Percentiles rank a stretch among this genome's conserved stretches.
These are phyloP conservation scores for Embidobia sp. DNA, from an alignment of 2,888 invertebrate genomes.

Conservation along the genomic window DNA sequence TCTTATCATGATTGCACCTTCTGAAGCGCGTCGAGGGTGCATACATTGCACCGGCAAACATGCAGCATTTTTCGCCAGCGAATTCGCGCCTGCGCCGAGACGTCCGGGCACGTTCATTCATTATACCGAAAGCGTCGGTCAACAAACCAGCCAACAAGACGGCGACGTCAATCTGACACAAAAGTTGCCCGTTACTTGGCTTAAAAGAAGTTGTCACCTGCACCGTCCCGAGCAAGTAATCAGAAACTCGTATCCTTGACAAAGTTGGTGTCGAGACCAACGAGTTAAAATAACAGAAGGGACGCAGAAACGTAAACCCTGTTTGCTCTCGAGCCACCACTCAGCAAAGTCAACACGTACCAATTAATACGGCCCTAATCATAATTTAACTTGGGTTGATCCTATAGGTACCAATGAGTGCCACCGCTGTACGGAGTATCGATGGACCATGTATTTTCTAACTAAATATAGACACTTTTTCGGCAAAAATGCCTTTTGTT, in stretches of 20 bases:
- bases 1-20: conserved; percentile 69
- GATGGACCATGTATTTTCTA: conserved; percentile 38
- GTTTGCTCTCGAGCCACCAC: conserved; percentile 65
- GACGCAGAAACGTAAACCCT: conserved; percentile 64
- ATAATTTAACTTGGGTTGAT: conserved; percentile 67
- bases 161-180: neutral
- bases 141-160: neutral
- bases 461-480: too few species aligned
- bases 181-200: conserved; percentile 3
- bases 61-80: conserved; percentile 33
- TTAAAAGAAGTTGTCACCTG: conserved; percentile 12
- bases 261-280: conserved; percentile 43
- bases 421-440: too few species aligned
- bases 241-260: conserved; percentile 53
- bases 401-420: conserved; percentile 38
- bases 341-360: conserved; percentile 65
- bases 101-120: conserved; percentile 4
- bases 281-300: conserved; percentile 66
- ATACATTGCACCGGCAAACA: conserved; percentile 78
- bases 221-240: conserved; percentile 23
- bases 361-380: conserved; percentile 68
- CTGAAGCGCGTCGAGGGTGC: conserved; percentile 73
- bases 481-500: too few species aligned
- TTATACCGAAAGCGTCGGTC: conserved; percentile 4
- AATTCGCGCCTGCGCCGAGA: conserved; percentile 16